Base-by-base conservation (phyloP, 2,797 vertebrate species). In the Glyptemys insculpta region DNA sequence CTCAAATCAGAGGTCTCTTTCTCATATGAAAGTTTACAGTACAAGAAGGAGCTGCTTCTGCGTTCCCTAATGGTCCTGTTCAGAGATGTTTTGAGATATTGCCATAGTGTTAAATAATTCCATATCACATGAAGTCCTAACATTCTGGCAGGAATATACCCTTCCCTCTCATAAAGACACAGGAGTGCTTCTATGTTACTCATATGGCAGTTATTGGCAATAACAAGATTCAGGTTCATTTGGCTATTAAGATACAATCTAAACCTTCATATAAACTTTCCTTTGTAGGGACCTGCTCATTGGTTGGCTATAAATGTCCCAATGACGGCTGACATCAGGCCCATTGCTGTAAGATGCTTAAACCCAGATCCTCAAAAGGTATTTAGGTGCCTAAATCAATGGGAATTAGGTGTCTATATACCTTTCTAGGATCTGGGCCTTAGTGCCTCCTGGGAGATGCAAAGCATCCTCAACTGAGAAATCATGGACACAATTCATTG, bases 61-160 rank as follows among this genome's bases (percentile, higher is more conserved):
- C 82, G 16, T 4, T 89, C 49, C 34, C 93, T 88, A 49, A 78
- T 91, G n/a, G 54, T 54, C 65, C 79, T 93, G 90, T 93, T 92
- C 91, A 95, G 94, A 93, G 94, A 95, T 89, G 89, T 85, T 94
- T 97, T 91, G 88, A 96, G 97, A 94, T 93, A 96, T 81, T 2
- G 0, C 29, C 82, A 8, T 86, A 44, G 83, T 96, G 72, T 94
- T 82, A 93, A 92, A 94, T 86, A 94, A 89, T 94, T 85, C 65
- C 25, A 88, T 84, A 86, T 94, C 90, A 79, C 93, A 49, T 31
- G 91, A 78, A 89, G 50, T 25, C 41, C 74, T 95, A 91, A 80
- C 84, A 82, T 93, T 91, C 89, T 62, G 81, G 90, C 82, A 84
- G 84, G 80, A 94, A 87, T 82, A 96, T 1, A 0, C 65, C 87